Base-by-base conservation (phyloP, 2,113 vertebrate genomes). In the Sinosuthora webbiana region DNA sequence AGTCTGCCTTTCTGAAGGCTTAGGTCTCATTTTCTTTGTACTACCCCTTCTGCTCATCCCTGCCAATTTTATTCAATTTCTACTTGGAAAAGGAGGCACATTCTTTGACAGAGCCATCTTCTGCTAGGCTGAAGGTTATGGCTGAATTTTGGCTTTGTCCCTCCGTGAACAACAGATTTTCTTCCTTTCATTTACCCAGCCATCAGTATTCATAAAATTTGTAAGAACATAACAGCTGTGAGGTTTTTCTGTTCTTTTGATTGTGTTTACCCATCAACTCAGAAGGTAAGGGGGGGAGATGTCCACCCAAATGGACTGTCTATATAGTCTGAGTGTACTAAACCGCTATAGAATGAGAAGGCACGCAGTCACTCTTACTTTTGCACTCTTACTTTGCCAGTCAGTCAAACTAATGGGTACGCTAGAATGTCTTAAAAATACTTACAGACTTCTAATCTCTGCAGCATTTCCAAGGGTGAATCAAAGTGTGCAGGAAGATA, bases 11-110 rank as follows among this genome's bases (percentile, higher is more conserved):
- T 62, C 60, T 67, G 60, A 79, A 83, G 22, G 23, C 20, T 76
- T 64, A 19, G 50, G 35, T 74, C 52, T 83, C 15, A 7, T 83
- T 94, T 92, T 49, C 42, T 89, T 77, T 77, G 18, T 49, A 9
- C 8, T 35, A 23, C 7, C 19, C 4, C 21, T 88, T 83, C 83
- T 59, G 11, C 35, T 86, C 12, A 44, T 22, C 5, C 15, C n/a
- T 35, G 41, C 53, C 17, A 15, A 56, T 86, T 77, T 80, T 70
- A 27, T 74, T 90, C 75, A 15, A 41, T 30, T 55, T 90, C 47
- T 62, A 0, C 25, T 13, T 28, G 67, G 45, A 53, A 70, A 90
- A 80, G 53, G 30, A 0, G 0, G 30, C 13, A 5, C 3, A 7
- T 33, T 60, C 45, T 44, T 76, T 70, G 45, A 17, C 67, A 77